phyloP scores from a whole-genome alignment of 2,888 invertebrate species.

The Chrysolina haemoptera region DNA sequence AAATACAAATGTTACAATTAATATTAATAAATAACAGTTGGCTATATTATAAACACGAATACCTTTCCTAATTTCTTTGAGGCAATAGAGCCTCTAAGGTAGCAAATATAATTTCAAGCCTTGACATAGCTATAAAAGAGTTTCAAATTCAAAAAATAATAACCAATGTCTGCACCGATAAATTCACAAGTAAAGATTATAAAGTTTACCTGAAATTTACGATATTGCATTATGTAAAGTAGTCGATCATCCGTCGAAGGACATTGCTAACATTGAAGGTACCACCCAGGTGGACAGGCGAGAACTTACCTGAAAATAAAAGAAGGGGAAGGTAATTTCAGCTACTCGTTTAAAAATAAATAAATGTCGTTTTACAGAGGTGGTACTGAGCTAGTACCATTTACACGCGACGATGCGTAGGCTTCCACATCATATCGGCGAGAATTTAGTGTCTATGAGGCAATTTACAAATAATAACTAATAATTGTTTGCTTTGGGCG shows the following conservation, averaged over 20 bases:
- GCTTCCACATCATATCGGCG: conserved; percentile 4
- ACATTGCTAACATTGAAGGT: not conserved
- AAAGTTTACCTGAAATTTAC: too few relatives aligned
- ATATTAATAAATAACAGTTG: too few relatives aligned
- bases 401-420: not conserved
- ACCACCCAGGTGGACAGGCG: conserved; percentile 9
- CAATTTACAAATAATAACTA: not conserved
- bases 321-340: conserved; percentile 5
- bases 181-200: too few relatives aligned
- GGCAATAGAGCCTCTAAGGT: too few relatives aligned
- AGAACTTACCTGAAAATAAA: conserved; percentile 17
- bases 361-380: conserved; percentile 11
- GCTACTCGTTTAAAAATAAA: not conserved
- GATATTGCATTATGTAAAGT: too few relatives aligned
- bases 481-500: not conserved
- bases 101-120: too few relatives aligned
- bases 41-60: too few relatives aligned
- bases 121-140: too few relatives aligned
- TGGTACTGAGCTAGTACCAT: not conserved
- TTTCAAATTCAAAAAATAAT: not conserved
- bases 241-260: too few relatives aligned
- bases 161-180: not conserved
- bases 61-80: too few relatives aligned
- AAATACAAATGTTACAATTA: too few relatives aligned
- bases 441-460: not conserved